Conservation (phyloP, 2,113 vertebrate genomes). For the Scomber colias region DNA sequence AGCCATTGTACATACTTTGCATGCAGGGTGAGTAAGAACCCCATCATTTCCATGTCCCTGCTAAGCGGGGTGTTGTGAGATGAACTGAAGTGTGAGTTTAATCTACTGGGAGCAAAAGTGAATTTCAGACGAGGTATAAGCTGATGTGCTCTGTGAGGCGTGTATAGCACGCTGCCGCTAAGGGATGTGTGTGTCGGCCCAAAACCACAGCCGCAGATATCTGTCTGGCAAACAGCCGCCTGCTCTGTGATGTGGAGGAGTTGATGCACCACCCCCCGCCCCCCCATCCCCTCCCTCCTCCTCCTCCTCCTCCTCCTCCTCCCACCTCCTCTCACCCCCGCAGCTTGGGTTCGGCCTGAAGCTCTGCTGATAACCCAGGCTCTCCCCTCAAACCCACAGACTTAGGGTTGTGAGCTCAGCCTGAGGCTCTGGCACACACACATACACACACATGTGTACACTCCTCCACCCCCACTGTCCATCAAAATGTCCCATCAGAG, state of each 20-base stretch:
- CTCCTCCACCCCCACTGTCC: neutral
- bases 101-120: constrained; percentile 73
- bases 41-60: constrained; percentile 49
- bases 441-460: neutral
- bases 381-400: too few relatives aligned
- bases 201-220: constrained; percentile 28
- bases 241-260: constrained; percentile 32
- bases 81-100: constrained; percentile 74
- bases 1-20: constrained; percentile 39
- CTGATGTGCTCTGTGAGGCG: constrained; percentile 60
- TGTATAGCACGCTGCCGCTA: constrained; percentile 23
- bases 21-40: constrained; percentile 48
- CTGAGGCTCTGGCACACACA: too few relatives aligned
- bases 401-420: too few relatives aligned
- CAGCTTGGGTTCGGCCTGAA: neutral
- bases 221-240: constrained; percentile 45
- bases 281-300: too few relatives aligned
- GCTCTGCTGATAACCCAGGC: too few relatives aligned
- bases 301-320: neutral
- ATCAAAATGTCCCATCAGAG: constrained; percentile 1
- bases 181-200: constrained; percentile 38
- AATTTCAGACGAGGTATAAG: constrained; percentile 67
- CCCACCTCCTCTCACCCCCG: neutral
- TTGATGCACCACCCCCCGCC: constrained; percentile 2
- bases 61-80: constrained; percentile 63